Conservation (phyloP, 2,113 vertebrate genomes). For the Lynx canadensis region DNA sequence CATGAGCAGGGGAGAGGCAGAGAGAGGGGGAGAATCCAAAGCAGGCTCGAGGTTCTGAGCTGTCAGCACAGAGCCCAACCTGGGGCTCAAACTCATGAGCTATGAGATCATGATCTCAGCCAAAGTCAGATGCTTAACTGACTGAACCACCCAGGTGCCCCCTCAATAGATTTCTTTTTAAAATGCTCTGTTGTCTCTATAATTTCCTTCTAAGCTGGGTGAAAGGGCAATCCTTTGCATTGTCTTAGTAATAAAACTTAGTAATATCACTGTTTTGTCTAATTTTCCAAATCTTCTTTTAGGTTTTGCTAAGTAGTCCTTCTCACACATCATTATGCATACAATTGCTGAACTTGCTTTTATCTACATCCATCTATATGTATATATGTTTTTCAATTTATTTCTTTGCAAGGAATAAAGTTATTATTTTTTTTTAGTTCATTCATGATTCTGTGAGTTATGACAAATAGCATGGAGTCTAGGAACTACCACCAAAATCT, state of each 20-base stretch:
- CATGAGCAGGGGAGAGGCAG: too few relatives aligned
- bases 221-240: neutral
- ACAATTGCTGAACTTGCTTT: neutral
- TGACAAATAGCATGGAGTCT: neutral
- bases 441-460: neutral
- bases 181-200: neutral
- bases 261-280: neutral
- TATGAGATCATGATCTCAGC: too few relatives aligned
- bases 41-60: too few relatives aligned
- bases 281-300: constrained; percentile 23
- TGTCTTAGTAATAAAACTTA: neutral
- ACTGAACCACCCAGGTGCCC: too few relatives aligned
- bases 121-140: too few relatives aligned
- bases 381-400: neutral
- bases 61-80: too few relatives aligned
- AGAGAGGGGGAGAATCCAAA: too few relatives aligned
- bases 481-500: constrained; percentile 1
- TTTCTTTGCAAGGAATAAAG: neutral
- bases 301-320: neutral
- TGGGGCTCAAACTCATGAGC: too few relatives aligned
- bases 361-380: neutral
- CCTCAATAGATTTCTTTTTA: neutral
- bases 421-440: neutral
- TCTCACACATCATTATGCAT: neutral
- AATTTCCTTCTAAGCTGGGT: neutral